phyloP scores from a whole-genome alignment of 2,888 invertebrate genomes.

The Andrena bucephala region DNA sequence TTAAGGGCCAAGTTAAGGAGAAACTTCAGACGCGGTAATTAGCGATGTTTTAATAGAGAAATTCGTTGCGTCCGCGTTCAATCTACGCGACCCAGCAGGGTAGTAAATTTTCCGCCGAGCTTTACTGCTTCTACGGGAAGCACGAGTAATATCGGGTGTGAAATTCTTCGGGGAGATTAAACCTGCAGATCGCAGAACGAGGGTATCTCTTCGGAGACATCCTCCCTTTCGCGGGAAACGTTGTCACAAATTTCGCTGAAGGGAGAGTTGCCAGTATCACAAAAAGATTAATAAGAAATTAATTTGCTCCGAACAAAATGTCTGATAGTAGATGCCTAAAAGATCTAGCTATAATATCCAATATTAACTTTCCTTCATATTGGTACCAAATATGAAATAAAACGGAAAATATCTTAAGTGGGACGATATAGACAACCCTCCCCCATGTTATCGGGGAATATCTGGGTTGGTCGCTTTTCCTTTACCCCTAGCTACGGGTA shows the following conservation, averaged over 20 bases:
- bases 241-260: not conserved
- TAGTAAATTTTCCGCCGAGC: conserved; percentile 40
- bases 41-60: conserved; percentile 42
- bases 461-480: conserved; percentile 3
- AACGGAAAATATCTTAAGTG: too few species aligned
- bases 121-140: conserved; percentile 30
- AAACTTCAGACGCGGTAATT: conserved; percentile 39
- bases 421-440: too few species aligned
- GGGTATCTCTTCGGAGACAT: not conserved
- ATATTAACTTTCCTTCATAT: too few species aligned
- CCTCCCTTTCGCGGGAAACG: not conserved
- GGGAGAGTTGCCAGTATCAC: too few species aligned
- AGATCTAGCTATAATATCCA: too few species aligned
- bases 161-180: conserved; percentile 40
- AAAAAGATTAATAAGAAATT: too few species aligned
- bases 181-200: not conserved
- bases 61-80: conserved; percentile 28
- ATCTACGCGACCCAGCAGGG: conserved; percentile 29
- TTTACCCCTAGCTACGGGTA: conserved; percentile 5
- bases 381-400: too few species aligned
- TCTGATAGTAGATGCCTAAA: too few species aligned
- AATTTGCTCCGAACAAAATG: too few species aligned
- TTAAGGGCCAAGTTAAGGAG: conserved; percentile 11
- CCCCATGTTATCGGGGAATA: not conserved
- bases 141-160: conserved; percentile 38